These are phyloP conservation scores for Helicoverpa zea DNA, from an alignment of 1,140 invertebrate species.

Conservation along the genomic window DNA sequence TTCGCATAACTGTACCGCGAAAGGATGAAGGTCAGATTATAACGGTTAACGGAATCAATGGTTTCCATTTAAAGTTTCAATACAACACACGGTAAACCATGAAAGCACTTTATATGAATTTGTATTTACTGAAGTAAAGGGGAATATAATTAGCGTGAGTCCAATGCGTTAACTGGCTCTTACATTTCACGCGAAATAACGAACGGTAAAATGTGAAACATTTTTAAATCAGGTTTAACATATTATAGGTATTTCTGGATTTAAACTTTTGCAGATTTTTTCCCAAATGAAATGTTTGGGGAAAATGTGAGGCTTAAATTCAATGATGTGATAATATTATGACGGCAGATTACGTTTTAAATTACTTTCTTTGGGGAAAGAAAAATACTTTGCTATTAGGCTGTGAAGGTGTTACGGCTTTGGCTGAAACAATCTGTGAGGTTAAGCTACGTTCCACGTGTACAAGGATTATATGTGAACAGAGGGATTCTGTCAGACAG, in stretches of 20 bases:
- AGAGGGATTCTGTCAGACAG: too few relatives aligned
- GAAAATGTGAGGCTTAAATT: background rate
- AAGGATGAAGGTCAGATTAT: background rate
- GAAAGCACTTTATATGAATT: constrained; percentile 29
- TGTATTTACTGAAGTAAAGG: constrained; percentile 18
- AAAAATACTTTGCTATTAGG: too few relatives aligned
- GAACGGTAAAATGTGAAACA: background rate
- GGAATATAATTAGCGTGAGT: constrained; percentile 19
- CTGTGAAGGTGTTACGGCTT: too few relatives aligned
- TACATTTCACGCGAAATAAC: constrained; percentile 24
- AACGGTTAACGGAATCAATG: background rate
- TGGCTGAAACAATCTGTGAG: too few relatives aligned
- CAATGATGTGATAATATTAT: too few relatives aligned
- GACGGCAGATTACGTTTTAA: background rate
- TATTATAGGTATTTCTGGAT: background rate
- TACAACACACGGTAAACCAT: constrained; percentile 13
- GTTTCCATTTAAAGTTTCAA: constrained; percentile 23
- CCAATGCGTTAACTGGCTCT: constrained; percentile 13
- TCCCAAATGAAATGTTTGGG: background rate
- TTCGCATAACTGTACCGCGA: background rate
- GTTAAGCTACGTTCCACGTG: too few relatives aligned
- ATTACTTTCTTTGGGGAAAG: background rate
- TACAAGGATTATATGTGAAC: too few relatives aligned
- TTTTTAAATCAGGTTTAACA: constrained; percentile 1
- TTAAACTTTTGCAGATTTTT: background rate